Evolutionary conservation across 2,797 vertebrate genomes (phyloP).

Genomic region (Zenarchopterus dispar): DNA sequence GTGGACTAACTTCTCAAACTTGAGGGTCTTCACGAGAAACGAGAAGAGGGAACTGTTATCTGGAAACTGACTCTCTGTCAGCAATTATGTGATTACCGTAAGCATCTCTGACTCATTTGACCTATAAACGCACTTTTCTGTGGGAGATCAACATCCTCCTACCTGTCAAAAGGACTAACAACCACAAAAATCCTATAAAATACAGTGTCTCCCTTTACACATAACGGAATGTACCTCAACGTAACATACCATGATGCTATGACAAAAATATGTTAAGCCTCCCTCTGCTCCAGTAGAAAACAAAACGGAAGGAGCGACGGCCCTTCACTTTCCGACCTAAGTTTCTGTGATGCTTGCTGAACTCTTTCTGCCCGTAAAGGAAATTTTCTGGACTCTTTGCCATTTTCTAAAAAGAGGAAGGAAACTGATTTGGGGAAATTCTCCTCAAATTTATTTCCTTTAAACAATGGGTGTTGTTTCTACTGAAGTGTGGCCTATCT

Average conservation of each 20-base stretch:
- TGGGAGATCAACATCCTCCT: not conserved
- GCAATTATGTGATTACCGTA: not conserved
- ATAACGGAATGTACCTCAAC: not conserved
- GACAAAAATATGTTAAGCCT: not conserved
- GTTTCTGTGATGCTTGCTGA: slow-evolving; percentile 24
- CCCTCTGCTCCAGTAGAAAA: not conserved
- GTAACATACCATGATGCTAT: not conserved
- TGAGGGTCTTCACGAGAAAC: too few species aligned
- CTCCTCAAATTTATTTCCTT: too few species aligned
- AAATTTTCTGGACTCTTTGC: slow-evolving; percentile 2
- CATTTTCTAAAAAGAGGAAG: not conserved
- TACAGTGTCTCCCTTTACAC: not conserved
- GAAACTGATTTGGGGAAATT: not conserved
- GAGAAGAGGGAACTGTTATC: not conserved
- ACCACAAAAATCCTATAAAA: not conserved
- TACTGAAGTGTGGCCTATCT: too few species aligned
- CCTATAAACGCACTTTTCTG: not conserved
- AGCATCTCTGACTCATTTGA: slow-evolving; percentile 5
- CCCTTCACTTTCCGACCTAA: slow-evolving; percentile 37
- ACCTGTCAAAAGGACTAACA: not conserved
- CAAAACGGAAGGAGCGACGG: slow-evolving; percentile 14
- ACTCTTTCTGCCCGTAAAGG: not conserved
- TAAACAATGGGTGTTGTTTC: too few species aligned
- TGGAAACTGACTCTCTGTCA: slow-evolving; percentile 1
- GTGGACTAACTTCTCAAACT: too few species aligned